A percentile compares a stretch with the other conserved stretches of the same genome.
Conservation (phyloP, 2,113 vertebrate genomes). For the Myocastor coypus region DNA sequence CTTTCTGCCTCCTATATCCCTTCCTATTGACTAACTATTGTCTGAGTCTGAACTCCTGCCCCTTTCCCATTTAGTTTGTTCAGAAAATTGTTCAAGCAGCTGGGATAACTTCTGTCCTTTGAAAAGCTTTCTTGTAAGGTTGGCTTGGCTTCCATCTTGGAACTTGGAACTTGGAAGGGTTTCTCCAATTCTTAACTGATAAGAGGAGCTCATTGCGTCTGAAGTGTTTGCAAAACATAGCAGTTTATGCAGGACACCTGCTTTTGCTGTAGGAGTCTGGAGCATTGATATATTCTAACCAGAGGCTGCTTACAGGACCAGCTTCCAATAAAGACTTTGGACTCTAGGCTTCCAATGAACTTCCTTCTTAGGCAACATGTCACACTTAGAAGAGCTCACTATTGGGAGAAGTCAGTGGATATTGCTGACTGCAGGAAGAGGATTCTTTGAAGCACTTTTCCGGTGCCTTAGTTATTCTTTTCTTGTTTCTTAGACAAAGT, state of each 20-base stretch:
- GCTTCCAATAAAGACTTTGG: background rate
- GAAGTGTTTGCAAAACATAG: background rate
- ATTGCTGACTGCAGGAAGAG: background rate
- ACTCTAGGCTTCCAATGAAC: background rate
- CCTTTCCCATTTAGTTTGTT: background rate
- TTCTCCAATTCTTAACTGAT: background rate
- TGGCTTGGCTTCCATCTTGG: background rate
- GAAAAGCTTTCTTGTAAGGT: background rate
- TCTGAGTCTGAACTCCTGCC: background rate
- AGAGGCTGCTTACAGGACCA: background rate
- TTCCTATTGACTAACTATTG: background rate
- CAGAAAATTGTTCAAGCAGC: background rate
- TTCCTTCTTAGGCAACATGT: background rate
- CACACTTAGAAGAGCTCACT: fast-evolving
- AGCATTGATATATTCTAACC: background rate
- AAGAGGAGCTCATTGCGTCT: background rate
- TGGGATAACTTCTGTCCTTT: background rate
- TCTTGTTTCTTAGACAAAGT: background rate
- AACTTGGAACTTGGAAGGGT: background rate
- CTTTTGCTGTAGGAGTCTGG: background rate
- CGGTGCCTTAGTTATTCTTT: background rate
- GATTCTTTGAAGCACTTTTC: background rate
- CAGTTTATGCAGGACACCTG: background rate
- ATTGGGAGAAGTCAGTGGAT: background rate
- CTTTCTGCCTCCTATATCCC: fast-evolving